Percentiles rank a stretch among this genome's conserved stretches.
Conservation (phyloP, 2,888 invertebrate genomes). For the Gisinianus flammeolus region DNA sequence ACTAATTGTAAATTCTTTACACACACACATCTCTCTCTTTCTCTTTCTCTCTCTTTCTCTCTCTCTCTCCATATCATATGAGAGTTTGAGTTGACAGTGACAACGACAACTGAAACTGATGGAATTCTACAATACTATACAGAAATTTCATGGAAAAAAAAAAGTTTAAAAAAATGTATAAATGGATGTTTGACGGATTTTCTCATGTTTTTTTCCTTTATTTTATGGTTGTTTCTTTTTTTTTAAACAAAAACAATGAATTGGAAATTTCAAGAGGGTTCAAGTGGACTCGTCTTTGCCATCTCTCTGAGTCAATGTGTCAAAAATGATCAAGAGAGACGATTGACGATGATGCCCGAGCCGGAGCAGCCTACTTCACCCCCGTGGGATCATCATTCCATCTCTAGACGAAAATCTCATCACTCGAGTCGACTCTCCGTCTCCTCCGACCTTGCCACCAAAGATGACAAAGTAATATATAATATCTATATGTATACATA, state of each 20-base stretch:
- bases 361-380: neutral
- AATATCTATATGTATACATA: neutral
- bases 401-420: slow-evolving; percentile 14
- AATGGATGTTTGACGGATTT: neutral
- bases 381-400: neutral
- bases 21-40: neutral
- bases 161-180: too few relatives aligned
- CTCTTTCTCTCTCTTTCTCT: too few relatives aligned
- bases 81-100: too few relatives aligned
- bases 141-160: too few relatives aligned
- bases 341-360: slow-evolving; percentile 59
- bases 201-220: too few relatives aligned
- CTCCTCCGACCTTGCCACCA: slow-evolving; percentile 14
- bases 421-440: slow-evolving; percentile 23
- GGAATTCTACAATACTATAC: too few relatives aligned
- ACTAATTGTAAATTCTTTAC: neutral
- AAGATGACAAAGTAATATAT: slow-evolving; percentile 19
- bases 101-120: too few relatives aligned
- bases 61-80: too few relatives aligned
- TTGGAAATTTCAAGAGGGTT: too few relatives aligned
- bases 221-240: too few relatives aligned
- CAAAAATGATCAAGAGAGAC: slow-evolving; percentile 73
- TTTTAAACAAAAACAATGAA: too few relatives aligned
- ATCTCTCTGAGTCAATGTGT: slow-evolving; percentile 83
- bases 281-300: slow-evolving; percentile 77